phyloP scores from a whole-genome alignment of 2,888 invertebrate species.

The Notodonta ziczac region DNA sequence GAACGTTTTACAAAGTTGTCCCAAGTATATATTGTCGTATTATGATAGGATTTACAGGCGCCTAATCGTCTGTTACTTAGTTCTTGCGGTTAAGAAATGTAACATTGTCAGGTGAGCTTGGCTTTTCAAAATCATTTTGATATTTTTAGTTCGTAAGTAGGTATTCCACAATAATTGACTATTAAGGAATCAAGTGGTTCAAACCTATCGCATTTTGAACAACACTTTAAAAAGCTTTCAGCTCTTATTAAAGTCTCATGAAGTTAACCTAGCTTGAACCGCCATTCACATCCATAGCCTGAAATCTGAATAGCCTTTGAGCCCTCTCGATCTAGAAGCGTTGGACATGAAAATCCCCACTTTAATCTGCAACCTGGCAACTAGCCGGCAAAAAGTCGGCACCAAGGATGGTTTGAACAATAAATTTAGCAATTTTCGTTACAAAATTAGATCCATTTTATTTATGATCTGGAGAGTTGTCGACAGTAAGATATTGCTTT shows the following conservation, averaged over 20 bases:
- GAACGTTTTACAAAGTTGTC: no score
- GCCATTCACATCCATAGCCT: conserved; percentile 7
- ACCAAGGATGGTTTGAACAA: conserved; percentile 9
- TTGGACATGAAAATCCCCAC: conserved; percentile 22
- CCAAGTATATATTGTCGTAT: no score
- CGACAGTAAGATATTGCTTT: neutral
- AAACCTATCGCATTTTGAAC: no score
- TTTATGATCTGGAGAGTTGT: neutral
- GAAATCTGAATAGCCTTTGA: conserved; percentile 12
- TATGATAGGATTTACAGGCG: no score
- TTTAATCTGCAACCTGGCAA: conserved; percentile 20
- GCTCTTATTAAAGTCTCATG: neutral
- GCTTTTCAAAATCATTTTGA: no score
- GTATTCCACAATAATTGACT: no score
- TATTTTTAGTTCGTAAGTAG: no score
- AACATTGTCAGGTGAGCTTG: no score
- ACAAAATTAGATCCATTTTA: neutral
- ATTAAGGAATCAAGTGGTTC: no score
- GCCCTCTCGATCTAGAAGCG: conserved; percentile 18
- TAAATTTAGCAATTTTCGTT: neutral
- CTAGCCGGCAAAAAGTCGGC: conserved; percentile 9
- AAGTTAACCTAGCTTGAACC: neutral
- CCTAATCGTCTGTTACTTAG: no score
- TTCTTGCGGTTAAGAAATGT: no score
- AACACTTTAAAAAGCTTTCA: neutral